Evolutionary conservation across 2,113 vertebrate genomes (phyloP), one percentile per base, ranked within the genome.

Genomic region (Perca flavescens): DNA sequence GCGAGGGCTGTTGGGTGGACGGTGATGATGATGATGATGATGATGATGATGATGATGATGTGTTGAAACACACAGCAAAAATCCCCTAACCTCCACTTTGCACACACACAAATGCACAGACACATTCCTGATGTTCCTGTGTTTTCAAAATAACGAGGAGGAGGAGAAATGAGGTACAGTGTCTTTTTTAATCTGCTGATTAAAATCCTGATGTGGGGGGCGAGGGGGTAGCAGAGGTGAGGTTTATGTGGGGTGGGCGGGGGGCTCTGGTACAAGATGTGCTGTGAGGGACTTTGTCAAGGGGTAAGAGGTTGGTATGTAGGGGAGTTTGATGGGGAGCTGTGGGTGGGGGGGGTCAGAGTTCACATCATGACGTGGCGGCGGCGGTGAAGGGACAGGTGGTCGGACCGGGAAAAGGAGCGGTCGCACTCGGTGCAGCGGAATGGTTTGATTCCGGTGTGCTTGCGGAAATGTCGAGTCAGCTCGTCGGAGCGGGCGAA

Each of bases 401-500:
- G 98, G 93, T 99, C 98, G 1, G 98, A 99, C 80, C 97, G 96
- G 53, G 98, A 99, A 95, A 99, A 99, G 94, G 97, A 97, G 91
- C 97, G 97, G 95, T 97, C 97, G 19, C 97, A 99, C 95, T 97
- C 97, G 57, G 96, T 96, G 95, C 98, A 99, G 91, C 95, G 96
- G 94, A 99, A 99, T n/a, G 98, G 98, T 85, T 99, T 99, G 95
- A 99, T 97, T 83, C 98, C 98, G 0, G 98, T 99, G 96, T 99
- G 98, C 94, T 99, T 99, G 76, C 97, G 97, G 94, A 97, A 99
- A 87, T 99, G 98, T 68, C 98, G 96, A 5, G 97, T 99, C 77
- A 99, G 95, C 95, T 99, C 98, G 43, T 99, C 97, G 0, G 98
- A 99, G 86, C 97, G 97, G 68, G 98, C 97, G 60, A 99, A 99